phyloP scores from a whole-genome alignment of 2,113 vertebrate species.

The Brienomyrus longianalis region DNA sequence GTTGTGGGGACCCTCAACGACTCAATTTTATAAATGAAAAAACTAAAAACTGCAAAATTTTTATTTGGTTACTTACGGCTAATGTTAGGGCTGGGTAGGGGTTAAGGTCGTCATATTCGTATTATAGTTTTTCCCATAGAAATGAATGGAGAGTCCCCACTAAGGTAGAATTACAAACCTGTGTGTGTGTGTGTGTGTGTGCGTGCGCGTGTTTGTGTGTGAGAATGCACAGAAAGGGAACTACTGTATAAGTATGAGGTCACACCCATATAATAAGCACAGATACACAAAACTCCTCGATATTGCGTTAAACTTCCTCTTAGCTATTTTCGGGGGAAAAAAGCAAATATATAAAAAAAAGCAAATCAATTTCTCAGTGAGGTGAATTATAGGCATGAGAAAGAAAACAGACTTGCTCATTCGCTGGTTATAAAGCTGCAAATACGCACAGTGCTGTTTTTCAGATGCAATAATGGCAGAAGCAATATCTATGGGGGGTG shows the following conservation, averaged over 20 bases:
- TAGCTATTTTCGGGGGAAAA: not conserved
- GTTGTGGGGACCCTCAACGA: too few species aligned
- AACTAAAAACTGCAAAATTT: too few species aligned
- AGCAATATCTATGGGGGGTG: not conserved
- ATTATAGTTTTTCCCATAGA: not conserved
- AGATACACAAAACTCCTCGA: not conserved
- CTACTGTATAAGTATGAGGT: not conserved
- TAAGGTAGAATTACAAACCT: not conserved
- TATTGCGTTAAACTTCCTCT: constrained; percentile 5
- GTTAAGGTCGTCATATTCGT: not conserved
- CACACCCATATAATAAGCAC: not conserved
- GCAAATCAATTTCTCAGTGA: not conserved
- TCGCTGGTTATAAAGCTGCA: not conserved
- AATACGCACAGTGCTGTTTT: not conserved
- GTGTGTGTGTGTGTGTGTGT: not conserved
- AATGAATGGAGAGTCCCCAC: not conserved
- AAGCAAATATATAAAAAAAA: not conserved
- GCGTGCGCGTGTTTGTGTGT: not conserved
- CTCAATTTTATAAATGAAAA: not conserved
- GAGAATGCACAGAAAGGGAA: not conserved
- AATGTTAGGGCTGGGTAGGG: not conserved
- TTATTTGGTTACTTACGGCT: not conserved
- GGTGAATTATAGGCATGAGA: not conserved
- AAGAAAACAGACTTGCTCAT: not conserved
- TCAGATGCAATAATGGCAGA: constrained; percentile 5